Evolutionary conservation across 2,888 invertebrate species (phyloP), one percentile per base, ranked within the genome.

Genomic region (Alsophila aescularia): DNA sequence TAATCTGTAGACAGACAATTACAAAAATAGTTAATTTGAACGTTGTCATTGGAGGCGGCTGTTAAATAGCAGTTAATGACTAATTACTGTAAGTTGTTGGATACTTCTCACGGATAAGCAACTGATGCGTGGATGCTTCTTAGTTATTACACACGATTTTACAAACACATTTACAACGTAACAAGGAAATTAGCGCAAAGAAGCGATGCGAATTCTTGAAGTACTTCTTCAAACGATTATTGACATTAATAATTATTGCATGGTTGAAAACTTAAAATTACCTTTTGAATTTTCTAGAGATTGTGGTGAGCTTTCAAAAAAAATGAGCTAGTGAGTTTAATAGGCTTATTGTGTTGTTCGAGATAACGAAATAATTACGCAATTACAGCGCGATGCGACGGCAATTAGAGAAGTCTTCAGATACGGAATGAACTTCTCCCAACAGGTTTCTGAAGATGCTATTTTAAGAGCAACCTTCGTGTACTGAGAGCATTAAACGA

Each of bases 1-100:
- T 55, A 62, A 64, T 67, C 60, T 58, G 40, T 39, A 52, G 62
- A 60, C 52, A 40, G 45, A 60, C 21, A 43, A 70, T 67, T 70
- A 70, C 67, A 73, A 72, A 77, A 76, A 70, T 63, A 69, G 71
- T 70, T 72, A 73, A 73, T 76, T 75, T 77, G 58, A 68, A 47
- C 71, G 65, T 69, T 73, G 75, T 71, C 75, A 77, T 74, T 75
- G 70, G 70, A 73, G 78, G 75, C 70, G 66, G 66, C 67, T 70
- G 74, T 77, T 76, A 77, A 52, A 37, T 35, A 42, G 43, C 39
- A 61, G 60, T 49, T 56, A 48, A 55, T 56, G 57, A 57, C 47
- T 61, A 52, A 61, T 63, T 73, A 74, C 58, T 66, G 62, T 73
- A 76, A 80, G 82, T 83, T 83, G 83, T 83, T 71, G 32, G 52